phyloP scores from a whole-genome alignment of 2,113 vertebrate species.

The Chaetodon trifascialis region DNA sequence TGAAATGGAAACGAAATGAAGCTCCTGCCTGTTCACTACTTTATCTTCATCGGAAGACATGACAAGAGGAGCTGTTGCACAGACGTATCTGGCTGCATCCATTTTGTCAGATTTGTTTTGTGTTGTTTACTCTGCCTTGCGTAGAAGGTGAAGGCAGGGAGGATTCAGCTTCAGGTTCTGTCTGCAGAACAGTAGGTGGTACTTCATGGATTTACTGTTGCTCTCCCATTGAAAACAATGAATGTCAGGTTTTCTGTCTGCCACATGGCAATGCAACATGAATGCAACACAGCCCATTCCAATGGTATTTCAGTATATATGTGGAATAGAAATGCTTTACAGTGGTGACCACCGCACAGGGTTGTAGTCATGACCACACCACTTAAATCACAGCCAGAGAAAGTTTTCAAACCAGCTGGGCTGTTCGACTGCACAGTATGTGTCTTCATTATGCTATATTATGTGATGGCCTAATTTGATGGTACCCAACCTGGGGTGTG shows the following conservation, averaged over 20 bases:
- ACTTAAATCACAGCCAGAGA: not conserved
- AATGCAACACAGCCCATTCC: slow-evolving; percentile 17
- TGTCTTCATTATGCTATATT: not conserved
- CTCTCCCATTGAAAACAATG: slow-evolving; percentile 55
- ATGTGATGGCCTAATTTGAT: not conserved
- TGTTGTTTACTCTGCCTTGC: slow-evolving; percentile 51
- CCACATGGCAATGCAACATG: slow-evolving; percentile 38
- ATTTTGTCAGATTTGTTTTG: slow-evolving; percentile 44
- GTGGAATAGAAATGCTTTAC: not conserved
- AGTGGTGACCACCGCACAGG: not conserved
- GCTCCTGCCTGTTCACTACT: not conserved
- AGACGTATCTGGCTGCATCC: slow-evolving; percentile 38
- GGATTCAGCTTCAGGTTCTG: slow-evolving; percentile 54
- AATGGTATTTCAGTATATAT: not conserved
- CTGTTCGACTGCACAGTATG: not conserved
- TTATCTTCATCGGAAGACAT: not conserved
- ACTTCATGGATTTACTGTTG: slow-evolving; percentile 63
- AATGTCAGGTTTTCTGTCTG: slow-evolving; percentile 53
- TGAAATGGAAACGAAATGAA: not conserved
- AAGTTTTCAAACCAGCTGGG: not conserved
- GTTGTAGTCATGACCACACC: not conserved
- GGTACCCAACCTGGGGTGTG: not conserved
- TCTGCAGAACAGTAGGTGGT: slow-evolving; percentile 61
- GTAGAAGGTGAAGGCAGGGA: slow-evolving; percentile 44
- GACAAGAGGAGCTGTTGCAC: slow-evolving; percentile 31